Conservation (phyloP, 2,113 vertebrate genomes). For the mouse (Mus musculus) region DNA sequence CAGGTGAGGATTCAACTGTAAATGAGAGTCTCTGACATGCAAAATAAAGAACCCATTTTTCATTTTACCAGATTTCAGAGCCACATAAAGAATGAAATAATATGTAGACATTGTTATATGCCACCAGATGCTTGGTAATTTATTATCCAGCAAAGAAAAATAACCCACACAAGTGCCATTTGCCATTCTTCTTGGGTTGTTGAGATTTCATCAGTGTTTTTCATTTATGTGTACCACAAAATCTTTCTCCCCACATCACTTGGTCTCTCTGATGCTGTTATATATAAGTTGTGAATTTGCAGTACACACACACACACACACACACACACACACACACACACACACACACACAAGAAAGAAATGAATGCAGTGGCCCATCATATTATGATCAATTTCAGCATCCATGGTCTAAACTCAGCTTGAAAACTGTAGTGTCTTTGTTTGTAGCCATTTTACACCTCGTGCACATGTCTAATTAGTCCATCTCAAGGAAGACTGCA, state of each 20-base stretch:
- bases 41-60: not conserved
- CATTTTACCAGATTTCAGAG: not conserved
- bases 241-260: not conserved
- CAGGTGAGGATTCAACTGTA: not conserved
- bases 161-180: not conserved
- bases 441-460: not conserved
- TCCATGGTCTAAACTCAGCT: not conserved
- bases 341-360: not conserved
- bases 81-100: not conserved
- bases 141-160: conserved; percentile 1
- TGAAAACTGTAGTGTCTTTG: not conserved
- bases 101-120: not conserved
- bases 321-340: not conserved
- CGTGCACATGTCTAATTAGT: not conserved
- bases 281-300: not conserved
- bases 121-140: not conserved
- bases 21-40: not conserved
- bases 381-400: not conserved
- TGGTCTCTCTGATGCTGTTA: not conserved
- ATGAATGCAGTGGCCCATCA: not conserved
- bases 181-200: not conserved
- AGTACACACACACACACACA: not conserved
- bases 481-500: not conserved
- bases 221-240: not conserved
- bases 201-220: conserved; percentile 1